A percentile compares a stretch with the other conserved stretches of the same genome.
Conservation (phyloP, 2,888 invertebrate genomes). For the Xylota segnis region DNA sequence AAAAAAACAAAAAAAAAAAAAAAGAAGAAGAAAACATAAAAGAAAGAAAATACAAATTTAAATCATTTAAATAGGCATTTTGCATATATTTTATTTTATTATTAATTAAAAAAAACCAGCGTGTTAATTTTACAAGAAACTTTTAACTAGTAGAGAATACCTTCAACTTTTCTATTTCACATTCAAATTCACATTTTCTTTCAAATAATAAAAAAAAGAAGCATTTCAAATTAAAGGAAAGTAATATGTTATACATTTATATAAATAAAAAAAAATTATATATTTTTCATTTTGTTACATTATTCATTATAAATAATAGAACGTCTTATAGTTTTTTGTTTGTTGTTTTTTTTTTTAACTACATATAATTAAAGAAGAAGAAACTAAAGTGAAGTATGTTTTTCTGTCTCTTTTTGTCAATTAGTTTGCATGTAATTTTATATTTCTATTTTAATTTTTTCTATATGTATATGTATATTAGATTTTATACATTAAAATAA, state of each 20-base stretch:
- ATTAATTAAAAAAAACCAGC: conserved; percentile 33
- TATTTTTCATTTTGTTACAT: conserved; percentile 39
- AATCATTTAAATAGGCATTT: conserved; percentile 62
- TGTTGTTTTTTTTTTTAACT: conserved; percentile 8
- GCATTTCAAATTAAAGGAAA: conserved; percentile 31
- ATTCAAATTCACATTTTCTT: conserved; percentile 72
- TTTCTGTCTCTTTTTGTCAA: conserved; percentile 22
- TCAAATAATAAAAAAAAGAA: conserved; percentile 44
- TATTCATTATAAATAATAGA: conserved; percentile 36
- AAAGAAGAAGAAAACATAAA: no score
- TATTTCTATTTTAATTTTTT: conserved; percentile 31
- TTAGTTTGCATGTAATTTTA: conserved; percentile 35
- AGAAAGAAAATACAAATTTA: conserved; percentile 66
- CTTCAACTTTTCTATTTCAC: conserved; percentile 43
- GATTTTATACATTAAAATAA: conserved; percentile 54
- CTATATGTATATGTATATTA: conserved; percentile 43
- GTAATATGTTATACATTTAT: conserved; percentile 43
- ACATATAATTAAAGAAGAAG: conserved; percentile 43
- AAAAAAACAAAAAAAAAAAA: conserved; percentile 20
- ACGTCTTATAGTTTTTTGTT: conserved; percentile 7
- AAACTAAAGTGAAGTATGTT: conserved; percentile 26
- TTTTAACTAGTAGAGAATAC: conserved; percentile 36
- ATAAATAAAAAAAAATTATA: conserved; percentile 41
- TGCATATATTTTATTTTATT: conserved; percentile 49
- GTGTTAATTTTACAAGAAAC: conserved; percentile 44